Conservation (phyloP, 1,140 invertebrate species). For the Hirudo medicinalis region DNA sequence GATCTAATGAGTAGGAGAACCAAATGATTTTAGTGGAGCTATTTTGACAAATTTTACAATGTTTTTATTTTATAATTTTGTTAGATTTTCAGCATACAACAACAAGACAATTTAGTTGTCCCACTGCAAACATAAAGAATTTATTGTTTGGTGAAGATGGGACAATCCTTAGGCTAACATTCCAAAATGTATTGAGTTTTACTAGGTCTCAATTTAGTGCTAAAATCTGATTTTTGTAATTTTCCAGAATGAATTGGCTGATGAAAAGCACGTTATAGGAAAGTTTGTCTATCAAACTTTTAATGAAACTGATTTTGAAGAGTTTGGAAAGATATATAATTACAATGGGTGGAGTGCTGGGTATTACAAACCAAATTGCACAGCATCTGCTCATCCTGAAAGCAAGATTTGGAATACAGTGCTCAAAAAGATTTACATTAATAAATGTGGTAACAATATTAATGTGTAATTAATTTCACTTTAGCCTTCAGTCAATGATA, state of each 20-base stretch:
- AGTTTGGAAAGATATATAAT: constrained; percentile 29
- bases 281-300: constrained; percentile 30
- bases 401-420: constrained; percentile 26
- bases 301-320: constrained; percentile 31
- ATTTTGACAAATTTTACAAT: no score
- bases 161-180: not conserved
- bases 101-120: no score
- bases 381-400: constrained; percentile 28
- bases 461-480: not conserved
- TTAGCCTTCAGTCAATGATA: not conserved
- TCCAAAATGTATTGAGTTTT: constrained; percentile 4
- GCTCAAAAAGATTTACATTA: not conserved
- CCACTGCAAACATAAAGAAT: no score
- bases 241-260: constrained; percentile 30
- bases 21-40: not conserved
- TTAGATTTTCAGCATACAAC: no score
- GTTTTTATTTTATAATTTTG: no score
- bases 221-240: not conserved
- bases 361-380: constrained; percentile 31
- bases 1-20: not conserved
- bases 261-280: constrained; percentile 24
- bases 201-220: not conserved
- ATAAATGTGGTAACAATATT: not conserved
- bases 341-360: constrained; percentile 27
- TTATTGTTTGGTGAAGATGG: no score